phyloP scores from a whole-genome alignment of 2,797 vertebrate genomes.

The Periparus ater region DNA sequence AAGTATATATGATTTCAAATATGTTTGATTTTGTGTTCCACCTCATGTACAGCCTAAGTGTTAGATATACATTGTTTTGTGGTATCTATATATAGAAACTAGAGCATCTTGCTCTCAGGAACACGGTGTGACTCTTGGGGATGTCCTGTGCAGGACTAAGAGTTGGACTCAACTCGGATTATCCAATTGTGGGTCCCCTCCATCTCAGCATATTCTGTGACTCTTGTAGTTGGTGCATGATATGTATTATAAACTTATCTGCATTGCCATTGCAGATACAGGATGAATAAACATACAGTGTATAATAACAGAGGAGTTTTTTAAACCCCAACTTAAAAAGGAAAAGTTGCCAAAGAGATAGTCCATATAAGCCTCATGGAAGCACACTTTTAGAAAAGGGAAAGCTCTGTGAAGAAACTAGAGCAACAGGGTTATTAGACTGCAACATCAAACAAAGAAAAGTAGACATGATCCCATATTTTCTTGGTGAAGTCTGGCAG shows the following conservation, averaged over 20 bases:
- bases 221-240: background rate
- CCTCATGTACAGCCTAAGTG: background rate
- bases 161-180: background rate
- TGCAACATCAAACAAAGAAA: background rate
- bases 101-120: background rate
- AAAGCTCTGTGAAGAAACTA: background rate
- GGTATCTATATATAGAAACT: background rate
- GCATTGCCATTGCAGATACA: background rate
- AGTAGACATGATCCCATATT: accelerated
- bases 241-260: background rate
- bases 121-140: background rate
- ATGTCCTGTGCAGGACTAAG: background rate
- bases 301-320: background rate
- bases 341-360: background rate
- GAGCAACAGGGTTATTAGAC: background rate
- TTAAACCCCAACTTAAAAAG: background rate
- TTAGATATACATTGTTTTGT: background rate
- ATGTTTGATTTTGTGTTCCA: background rate
- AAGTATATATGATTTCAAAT: background rate
- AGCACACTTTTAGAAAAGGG: background rate
- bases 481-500: background rate
- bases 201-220: background rate
- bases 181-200: background rate
- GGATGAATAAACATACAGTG: accelerated
- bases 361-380: background rate